phyloP scores from a whole-genome alignment of 2,113 vertebrate genomes.

The Entelurus aequoreus region DNA sequence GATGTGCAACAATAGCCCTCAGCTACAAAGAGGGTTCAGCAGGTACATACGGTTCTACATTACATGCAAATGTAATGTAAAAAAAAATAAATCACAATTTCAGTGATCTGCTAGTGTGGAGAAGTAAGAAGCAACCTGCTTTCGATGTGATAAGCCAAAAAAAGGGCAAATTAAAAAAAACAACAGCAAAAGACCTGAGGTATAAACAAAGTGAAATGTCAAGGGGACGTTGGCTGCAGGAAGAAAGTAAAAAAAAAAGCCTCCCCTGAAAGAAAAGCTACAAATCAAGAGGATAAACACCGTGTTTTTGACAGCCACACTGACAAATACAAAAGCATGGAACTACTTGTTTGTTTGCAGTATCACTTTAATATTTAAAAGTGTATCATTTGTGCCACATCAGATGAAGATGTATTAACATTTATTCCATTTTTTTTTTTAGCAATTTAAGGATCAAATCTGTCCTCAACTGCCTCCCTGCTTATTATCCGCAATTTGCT shows the following conservation, averaged over 20 bases:
- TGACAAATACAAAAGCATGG: conserved; percentile 46
- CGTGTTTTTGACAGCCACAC: conserved; percentile 43
- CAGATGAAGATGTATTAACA: neutral
- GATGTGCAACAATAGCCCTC: too few species aligned
- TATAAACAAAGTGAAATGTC: conserved; percentile 40
- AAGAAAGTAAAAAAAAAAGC: conserved; percentile 14
- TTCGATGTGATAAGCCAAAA: conserved; percentile 24
- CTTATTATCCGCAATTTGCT: conserved; percentile 57
- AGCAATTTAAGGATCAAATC: conserved; percentile 24
- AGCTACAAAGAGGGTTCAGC: neutral
- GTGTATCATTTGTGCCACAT: neutral
- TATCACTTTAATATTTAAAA: neutral
- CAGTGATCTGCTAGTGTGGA: neutral
- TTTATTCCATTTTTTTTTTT: neutral
- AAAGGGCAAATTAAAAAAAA: conserved; percentile 1
- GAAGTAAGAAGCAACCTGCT: conserved; percentile 13
- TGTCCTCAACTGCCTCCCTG: conserved; percentile 29
- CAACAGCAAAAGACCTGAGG: conserved; percentile 22
- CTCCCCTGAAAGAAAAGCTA: conserved; percentile 39
- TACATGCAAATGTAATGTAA: too few species aligned
- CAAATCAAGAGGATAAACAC: conserved; percentile 43
- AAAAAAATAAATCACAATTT: neutral
- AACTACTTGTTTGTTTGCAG: conserved; percentile 33
- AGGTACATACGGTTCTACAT: neutral
- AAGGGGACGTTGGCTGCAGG: conserved; percentile 30